Evolutionary conservation across 2,888 invertebrate species (phyloP).

Genomic region (Hesperia comma): DNA sequence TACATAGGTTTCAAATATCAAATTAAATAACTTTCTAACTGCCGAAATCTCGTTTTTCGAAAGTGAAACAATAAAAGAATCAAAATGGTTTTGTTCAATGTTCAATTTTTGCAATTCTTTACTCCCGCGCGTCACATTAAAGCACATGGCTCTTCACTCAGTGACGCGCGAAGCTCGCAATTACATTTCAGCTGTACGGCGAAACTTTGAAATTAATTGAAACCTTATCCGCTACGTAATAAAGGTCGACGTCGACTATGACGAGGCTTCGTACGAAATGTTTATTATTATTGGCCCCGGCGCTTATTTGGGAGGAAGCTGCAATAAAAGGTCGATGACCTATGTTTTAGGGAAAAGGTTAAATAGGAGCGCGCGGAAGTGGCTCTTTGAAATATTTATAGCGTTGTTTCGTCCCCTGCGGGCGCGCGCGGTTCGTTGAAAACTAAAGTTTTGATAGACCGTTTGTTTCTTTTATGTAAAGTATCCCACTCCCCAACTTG

Average conservation of each 20-base stretch:
- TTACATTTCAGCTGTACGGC: conserved; percentile 20
- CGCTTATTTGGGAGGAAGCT: conserved; percentile 27
- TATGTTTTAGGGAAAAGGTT: conserved; percentile 30
- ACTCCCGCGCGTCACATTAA: conserved; percentile 16
- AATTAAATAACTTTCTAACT: no score
- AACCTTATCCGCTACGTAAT: conserved; percentile 14
- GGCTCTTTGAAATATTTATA: conserved; percentile 32
- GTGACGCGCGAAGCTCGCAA: conserved; percentile 25
- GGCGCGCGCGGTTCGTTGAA: conserved; percentile 11
- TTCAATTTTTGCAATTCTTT: neutral
- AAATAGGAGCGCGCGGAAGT: conserved; percentile 16
- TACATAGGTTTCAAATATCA: no score
- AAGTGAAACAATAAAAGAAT: no score
- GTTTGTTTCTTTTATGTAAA: neutral
- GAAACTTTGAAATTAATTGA: neutral
- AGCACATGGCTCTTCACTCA: conserved; percentile 19
- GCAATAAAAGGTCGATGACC: conserved; percentile 34
- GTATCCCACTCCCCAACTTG: neutral
- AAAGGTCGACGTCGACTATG: neutral
- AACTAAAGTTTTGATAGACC: conserved; percentile 23
- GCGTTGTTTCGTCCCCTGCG: conserved; percentile 12
- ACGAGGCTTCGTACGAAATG: conserved; percentile 11
- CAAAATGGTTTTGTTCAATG: no score
- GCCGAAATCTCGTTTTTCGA: no score
- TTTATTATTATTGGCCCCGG: conserved; percentile 32